phyloP scores from a whole-genome alignment of 2,113 vertebrate species.

The Hepsetus odoe region DNA sequence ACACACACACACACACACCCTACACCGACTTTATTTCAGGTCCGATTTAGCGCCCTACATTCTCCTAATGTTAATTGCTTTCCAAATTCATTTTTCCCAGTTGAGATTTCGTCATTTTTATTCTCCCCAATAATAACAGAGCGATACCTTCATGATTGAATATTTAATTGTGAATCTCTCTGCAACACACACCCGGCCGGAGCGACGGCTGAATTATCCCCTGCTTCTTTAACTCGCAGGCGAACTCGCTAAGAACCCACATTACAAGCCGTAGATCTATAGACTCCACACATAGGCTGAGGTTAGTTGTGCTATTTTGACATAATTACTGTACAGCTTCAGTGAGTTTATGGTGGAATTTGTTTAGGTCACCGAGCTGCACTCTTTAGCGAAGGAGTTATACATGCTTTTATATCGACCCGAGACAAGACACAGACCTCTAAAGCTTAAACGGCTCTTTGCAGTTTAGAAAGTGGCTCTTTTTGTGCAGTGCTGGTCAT shows the following conservation, averaged over 20 bases:
- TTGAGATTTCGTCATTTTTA: constrained; percentile 2
- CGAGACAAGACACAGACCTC: too few relatives aligned
- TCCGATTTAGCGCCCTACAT: constrained; percentile 40
- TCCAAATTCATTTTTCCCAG: constrained; percentile 45
- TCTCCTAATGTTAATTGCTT: constrained; percentile 44
- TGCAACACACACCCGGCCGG: constrained; percentile 40
- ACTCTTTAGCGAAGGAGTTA: background rate
- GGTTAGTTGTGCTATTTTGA: background rate
- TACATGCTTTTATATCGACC: background rate
- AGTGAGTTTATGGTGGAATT: background rate
- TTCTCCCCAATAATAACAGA: constrained; percentile 57
- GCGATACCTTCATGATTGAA: constrained; percentile 45
- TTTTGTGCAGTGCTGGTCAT: too few relatives aligned
- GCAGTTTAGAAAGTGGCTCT: too few relatives aligned
- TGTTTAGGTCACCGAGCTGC: background rate
- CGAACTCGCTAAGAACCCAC: background rate
- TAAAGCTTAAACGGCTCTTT: too few relatives aligned
- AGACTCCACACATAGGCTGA: background rate
- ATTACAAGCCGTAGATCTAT: background rate
- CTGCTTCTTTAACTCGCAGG: constrained; percentile 53
- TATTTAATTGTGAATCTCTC: constrained; percentile 51
- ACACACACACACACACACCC: too few relatives aligned
- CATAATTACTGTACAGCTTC: background rate
- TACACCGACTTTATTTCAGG: background rate
- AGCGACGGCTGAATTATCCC: constrained; percentile 54